Evolutionary conservation across 2,888 invertebrate species (phyloP), one percentile per base, ranked within the genome.

Genomic region (Netelia inedita): DNA sequence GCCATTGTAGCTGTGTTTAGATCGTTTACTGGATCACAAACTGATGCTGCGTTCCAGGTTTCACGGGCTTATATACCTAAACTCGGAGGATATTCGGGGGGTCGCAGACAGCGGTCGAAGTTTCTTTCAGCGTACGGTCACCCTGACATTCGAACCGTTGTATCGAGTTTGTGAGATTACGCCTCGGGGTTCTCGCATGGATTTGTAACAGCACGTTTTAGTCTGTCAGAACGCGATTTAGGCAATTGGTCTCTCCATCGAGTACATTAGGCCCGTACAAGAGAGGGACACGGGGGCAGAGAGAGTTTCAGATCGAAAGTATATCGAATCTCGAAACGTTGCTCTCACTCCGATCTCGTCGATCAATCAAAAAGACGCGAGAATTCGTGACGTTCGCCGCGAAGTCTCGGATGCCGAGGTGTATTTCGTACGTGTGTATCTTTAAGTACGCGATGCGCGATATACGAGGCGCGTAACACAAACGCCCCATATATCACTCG

Each of bases 1-100:
- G 87, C 87, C 89, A 89, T 89, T 76, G 69, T 81, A 83, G 65
- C 55, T 75, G 57, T 86, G 78, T 57, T 85, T 87, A 73, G 88
- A 88, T 87, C 87, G 85, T 57, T 86, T 86, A 76, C 83, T 82
- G 84, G 84, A 76, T 75, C 85, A 65, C 57, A 86, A 87, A 89
- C 89, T 89, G 89, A 87, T 88, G 83, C 79, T 73, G 71, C 83
- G 55, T 55, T 50, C 55, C 46, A 68, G 68, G n/a, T 71, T 55
- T 53, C 59, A 9, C 28, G 83, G 68, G 78, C 79, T 88, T 89
- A 82, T 88, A 88, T 89, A 89, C 85, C 74, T 11, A 68, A 16
- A 19, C 21, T 66, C 23, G 21, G 2, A 10, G 41, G 68, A 57
- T 57, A 79, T 82, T 79, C 35, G 53, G 59, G n/a, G 74, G 68